phyloP scores from a whole-genome alignment of 2,113 vertebrate genomes.

The Calyptomena viridis region DNA sequence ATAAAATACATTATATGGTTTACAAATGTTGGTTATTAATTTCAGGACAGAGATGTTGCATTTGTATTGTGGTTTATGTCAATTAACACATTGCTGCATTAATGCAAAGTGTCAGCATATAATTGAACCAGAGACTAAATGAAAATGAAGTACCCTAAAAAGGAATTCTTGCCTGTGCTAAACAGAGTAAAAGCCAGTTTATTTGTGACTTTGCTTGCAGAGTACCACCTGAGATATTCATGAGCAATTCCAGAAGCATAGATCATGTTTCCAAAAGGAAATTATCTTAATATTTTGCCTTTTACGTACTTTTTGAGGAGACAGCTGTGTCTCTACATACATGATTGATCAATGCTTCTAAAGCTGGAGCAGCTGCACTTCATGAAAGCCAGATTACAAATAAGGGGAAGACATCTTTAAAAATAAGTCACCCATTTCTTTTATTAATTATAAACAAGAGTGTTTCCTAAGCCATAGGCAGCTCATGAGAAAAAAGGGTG shows the following conservation, averaged over 20 bases:
- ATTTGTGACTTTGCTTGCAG: background rate
- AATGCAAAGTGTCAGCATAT: conserved; percentile 11
- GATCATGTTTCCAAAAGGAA: conserved; percentile 14
- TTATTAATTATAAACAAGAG: background rate
- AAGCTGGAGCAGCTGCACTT: background rate
- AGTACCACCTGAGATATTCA: conserved; percentile 9
- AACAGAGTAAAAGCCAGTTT: conserved; percentile 37
- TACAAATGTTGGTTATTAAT: conserved; percentile 55
- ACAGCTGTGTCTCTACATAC: background rate
- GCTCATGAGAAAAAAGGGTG: background rate
- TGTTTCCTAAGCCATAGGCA: background rate
- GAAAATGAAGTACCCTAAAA: conserved; percentile 27
- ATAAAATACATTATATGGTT: conserved; percentile 39
- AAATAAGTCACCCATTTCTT: background rate
- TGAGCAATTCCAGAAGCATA: background rate
- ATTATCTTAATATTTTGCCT: background rate
- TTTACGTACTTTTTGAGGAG: background rate
- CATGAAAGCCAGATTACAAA: background rate
- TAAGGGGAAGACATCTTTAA: background rate
- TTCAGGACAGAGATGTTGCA: conserved; percentile 37
- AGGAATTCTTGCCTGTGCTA: background rate
- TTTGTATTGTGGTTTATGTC: conserved; percentile 50
- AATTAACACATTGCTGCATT: conserved; percentile 58
- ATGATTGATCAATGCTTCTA: background rate
- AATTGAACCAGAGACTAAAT: conserved; percentile 1